Percentiles rank a stretch among this genome's conserved stretches.
These are phyloP conservation scores for Ceyx cyanopectus DNA, from an alignment of 2,113 vertebrate species.

Conservation along the genomic window DNA sequence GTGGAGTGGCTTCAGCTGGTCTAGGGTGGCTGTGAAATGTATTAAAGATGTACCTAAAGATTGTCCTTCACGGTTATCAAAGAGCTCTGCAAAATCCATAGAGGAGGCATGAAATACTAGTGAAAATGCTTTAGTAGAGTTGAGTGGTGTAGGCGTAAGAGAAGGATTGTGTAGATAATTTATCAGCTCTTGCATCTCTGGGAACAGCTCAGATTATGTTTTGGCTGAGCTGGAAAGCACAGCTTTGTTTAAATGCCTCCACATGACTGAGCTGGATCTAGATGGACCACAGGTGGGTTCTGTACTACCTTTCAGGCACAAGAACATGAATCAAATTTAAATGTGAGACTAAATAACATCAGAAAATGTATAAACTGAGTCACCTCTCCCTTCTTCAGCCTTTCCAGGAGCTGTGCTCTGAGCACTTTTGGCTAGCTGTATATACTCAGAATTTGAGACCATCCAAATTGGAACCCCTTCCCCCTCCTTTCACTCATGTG, in stretches of 20 bases:
- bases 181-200: neutral
- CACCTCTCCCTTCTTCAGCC: neutral
- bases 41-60: neutral
- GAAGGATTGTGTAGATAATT: neutral
- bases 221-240: neutral
- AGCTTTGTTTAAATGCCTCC: neutral
- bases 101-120: accelerated
- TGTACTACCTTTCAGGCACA: neutral
- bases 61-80: neutral
- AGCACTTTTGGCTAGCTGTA: neutral
- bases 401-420: neutral
- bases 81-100: neutral
- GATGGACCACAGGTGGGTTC: neutral
- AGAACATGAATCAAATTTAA: neutral
- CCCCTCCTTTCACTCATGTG: neutral
- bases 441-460: neutral
- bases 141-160: neutral
- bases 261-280: neutral
- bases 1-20: neutral
- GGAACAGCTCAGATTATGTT: neutral
- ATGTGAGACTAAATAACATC: neutral
- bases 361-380: neutral
- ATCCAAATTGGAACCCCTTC: neutral
- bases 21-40: neutral
- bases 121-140: neutral